A percentile compares a stretch with the other conserved stretches of the same genome.
Evolutionary conservation across 2,888 invertebrate species (phyloP).

Genomic region (Drosophila atripex): DNA sequence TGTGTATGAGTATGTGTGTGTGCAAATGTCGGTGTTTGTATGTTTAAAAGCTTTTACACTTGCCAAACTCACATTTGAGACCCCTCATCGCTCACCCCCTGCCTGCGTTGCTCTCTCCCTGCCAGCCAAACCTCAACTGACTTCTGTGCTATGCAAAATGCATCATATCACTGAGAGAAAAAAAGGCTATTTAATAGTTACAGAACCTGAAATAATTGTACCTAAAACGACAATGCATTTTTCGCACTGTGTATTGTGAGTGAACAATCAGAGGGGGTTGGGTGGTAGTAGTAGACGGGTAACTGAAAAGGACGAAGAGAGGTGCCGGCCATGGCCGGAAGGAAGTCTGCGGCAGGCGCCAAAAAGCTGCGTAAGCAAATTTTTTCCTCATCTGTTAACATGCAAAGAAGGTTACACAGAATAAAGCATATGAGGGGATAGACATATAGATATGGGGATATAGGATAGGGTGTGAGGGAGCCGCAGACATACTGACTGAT

Average conservation of each 20-base stretch:
- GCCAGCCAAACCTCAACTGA: conserved; percentile 51
- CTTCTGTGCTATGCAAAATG: conserved; percentile 62
- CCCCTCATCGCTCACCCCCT: conserved; percentile 28
- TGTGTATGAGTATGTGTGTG: background rate
- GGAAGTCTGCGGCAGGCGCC: conserved; percentile 60
- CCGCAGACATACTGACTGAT: conserved; percentile 56
- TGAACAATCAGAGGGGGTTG: conserved; percentile 13
- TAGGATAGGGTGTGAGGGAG: background rate
- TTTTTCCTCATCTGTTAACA: conserved; percentile 33
- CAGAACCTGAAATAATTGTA: background rate
- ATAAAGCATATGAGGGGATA: conserved; percentile 10
- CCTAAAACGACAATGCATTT: background rate
- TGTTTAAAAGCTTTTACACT: conserved; percentile 78
- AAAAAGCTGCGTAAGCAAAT: conserved; percentile 70
- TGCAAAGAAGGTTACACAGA: conserved; percentile 39
- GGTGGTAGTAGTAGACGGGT: too few relatives aligned
- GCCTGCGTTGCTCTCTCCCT: conserved; percentile 7
- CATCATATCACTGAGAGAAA: conserved; percentile 21
- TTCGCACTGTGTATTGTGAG: background rate
- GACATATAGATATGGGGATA: conserved; percentile 1
- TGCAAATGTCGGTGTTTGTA: conserved; percentile 50
- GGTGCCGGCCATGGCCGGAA: conserved; percentile 40
- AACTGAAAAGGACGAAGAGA: background rate
- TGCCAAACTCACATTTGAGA: conserved; percentile 55
- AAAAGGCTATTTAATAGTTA: background rate